phyloP scores from a whole-genome alignment of 2,113 vertebrate species.

The Mus musculus region DNA sequence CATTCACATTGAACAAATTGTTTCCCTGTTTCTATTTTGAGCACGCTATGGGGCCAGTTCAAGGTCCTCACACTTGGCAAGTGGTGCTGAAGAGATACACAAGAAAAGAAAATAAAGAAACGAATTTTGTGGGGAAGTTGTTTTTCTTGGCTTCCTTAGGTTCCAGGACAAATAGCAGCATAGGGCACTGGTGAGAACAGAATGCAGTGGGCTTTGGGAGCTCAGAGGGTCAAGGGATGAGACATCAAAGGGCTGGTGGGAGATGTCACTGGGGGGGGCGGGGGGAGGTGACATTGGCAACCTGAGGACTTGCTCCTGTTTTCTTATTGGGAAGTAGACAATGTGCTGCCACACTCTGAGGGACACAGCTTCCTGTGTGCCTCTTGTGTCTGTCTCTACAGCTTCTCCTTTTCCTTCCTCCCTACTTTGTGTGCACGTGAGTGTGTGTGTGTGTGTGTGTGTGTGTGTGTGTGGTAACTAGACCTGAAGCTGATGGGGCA shows the following conservation, averaged over 20 bases:
- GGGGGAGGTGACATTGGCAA: neutral
- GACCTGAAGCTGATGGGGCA: neutral
- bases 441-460: too few relatives aligned
- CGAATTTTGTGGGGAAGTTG: neutral
- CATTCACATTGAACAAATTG: neutral
- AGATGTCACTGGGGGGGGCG: too few relatives aligned
- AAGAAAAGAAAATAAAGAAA: neutral
- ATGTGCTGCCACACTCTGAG: neutral
- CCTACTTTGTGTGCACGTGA: neutral
- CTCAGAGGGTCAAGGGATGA: neutral
- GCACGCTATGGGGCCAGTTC: neutral
- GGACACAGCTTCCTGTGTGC: neutral
- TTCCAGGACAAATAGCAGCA: neutral
- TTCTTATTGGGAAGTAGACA: neutral
- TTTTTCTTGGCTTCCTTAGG: neutral
- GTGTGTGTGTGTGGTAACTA: neutral
- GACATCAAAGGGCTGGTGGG: neutral
- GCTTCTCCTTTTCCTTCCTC: neutral
- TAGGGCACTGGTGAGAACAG: neutral
- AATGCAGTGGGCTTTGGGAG: neutral
- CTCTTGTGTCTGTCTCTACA: neutral
- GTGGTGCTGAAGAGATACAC: neutral
- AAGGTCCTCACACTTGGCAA: neutral
- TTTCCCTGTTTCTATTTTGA: neutral
- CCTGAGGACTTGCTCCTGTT: neutral